Percentiles rank a stretch among this genome's conserved stretches.
phyloP scores from a whole-genome alignment of 2,113 vertebrate genomes.

The Uropsilus gracilis region DNA sequence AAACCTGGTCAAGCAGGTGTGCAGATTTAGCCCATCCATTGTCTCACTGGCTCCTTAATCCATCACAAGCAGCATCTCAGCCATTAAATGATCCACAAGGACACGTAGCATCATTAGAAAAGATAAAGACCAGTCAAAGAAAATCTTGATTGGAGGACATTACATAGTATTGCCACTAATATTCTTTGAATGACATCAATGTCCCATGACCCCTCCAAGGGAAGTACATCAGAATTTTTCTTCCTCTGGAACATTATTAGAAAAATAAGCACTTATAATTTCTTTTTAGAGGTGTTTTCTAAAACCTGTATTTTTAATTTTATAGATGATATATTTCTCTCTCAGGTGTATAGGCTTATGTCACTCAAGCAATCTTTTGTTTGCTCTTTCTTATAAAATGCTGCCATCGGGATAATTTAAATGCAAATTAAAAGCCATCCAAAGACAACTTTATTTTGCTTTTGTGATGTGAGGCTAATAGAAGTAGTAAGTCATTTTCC shows the following conservation, averaged over 20 bases:
- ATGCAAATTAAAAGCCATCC: conserved; percentile 56
- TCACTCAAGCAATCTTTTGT: conserved; percentile 45
- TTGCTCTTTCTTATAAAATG: conserved; percentile 52
- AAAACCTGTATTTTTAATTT: conserved; percentile 34
- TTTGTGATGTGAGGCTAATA: conserved; percentile 31
- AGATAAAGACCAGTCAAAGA: neutral
- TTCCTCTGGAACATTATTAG: conserved; percentile 1
- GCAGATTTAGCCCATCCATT: neutral
- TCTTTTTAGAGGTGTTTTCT: conserved; percentile 41
- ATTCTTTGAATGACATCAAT: neutral
- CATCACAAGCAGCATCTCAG: neutral
- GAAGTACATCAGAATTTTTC: neutral
- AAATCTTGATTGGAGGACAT: neutral
- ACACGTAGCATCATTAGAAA: neutral
- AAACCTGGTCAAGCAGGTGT: neutral
- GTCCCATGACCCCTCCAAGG: neutral
- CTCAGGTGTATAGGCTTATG: conserved; percentile 6
- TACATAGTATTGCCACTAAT: neutral
- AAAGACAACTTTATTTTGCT: conserved; percentile 51
- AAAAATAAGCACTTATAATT: conserved; percentile 33
- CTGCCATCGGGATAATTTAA: conserved; percentile 48
- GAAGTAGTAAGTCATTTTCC: conserved; percentile 55
- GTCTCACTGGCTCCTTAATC: neutral
- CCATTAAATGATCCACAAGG: neutral
- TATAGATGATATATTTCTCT: conserved; percentile 15